Evolutionary conservation across 2,888 invertebrate species (phyloP).

Genomic region (Cylloceria caligata): DNA sequence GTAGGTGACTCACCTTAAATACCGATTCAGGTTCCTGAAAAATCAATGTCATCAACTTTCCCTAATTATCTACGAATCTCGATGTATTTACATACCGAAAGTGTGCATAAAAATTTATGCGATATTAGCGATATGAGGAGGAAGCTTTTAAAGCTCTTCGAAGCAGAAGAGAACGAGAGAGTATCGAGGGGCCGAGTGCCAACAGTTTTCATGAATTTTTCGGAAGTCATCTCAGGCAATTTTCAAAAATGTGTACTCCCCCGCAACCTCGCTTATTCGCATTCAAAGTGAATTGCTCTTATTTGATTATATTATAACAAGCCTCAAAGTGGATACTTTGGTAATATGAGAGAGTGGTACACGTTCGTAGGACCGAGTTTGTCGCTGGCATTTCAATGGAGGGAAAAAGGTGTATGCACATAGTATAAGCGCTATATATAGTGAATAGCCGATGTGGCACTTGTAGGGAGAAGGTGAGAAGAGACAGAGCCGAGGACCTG

Average conservation of each 20-base stretch:
- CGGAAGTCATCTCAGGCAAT: conserved; percentile 42
- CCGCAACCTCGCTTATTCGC: conserved; percentile 1
- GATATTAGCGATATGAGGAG: conserved; percentile 9
- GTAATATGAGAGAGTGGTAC: conserved; percentile 33
- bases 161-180: neutral
- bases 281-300: conserved; percentile 43
- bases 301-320: conserved; percentile 51
- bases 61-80: neutral
- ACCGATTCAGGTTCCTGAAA: neutral
- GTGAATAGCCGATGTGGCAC: conserved; percentile 16
- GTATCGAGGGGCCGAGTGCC: conserved; percentile 18
- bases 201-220: conserved; percentile 49
- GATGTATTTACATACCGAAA: neutral
- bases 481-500: conserved; percentile 41
- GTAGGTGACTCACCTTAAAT: no score
- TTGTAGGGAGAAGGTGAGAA: conserved; percentile 40
- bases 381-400: conserved; percentile 36
- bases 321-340: conserved; percentile 40
- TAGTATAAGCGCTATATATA: conserved; percentile 17
- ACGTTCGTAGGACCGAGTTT: conserved; percentile 18
- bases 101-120: neutral
- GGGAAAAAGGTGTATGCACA: conserved; percentile 9
- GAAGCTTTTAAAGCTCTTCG: conserved; percentile 4
- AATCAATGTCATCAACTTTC: neutral
- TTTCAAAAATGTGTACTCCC: conserved; percentile 36